A percentile compares a stretch with the other conserved stretches of the same genome.
Conservation (phyloP, 2,888 invertebrate species). For the Diarsia dahlii region DNA sequence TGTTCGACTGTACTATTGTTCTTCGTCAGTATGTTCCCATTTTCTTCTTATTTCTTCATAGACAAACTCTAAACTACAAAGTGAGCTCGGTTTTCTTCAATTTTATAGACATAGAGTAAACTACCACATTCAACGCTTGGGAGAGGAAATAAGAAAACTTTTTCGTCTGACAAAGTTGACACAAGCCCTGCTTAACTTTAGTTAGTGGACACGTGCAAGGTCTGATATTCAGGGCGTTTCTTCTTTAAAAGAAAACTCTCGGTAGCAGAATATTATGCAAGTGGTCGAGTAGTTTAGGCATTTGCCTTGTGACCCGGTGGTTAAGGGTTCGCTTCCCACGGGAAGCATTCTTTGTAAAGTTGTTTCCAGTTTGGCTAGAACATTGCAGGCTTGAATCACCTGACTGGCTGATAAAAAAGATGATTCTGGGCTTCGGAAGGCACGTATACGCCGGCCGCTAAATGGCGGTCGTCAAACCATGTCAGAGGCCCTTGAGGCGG, state of each 20-base stretch:
- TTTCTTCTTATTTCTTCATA: neutral
- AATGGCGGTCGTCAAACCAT: no score
- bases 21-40: neutral
- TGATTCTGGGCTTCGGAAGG: no score
- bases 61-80: neutral
- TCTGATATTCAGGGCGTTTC: neutral
- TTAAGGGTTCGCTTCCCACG: no score
- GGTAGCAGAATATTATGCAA: neutral
- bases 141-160: constrained; percentile 37
- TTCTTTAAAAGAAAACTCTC: constrained; percentile 1
- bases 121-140: constrained; percentile 6
- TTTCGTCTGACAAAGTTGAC: neutral
- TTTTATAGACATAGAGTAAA: constrained; percentile 20
- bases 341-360: no score
- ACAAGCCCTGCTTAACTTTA: neutral
- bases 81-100: neutral
- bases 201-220: neutral
- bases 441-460: no score
- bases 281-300: no score
- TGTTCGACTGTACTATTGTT: neutral
- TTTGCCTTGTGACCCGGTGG: no score
- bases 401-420: no score
- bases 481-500: no score
- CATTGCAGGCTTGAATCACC: no score
- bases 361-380: no score